A percentile compares a stretch with the other conserved stretches of the same genome.
Conservation (phyloP, 2,888 invertebrate species). For the Platycnemis pennipes region DNA sequence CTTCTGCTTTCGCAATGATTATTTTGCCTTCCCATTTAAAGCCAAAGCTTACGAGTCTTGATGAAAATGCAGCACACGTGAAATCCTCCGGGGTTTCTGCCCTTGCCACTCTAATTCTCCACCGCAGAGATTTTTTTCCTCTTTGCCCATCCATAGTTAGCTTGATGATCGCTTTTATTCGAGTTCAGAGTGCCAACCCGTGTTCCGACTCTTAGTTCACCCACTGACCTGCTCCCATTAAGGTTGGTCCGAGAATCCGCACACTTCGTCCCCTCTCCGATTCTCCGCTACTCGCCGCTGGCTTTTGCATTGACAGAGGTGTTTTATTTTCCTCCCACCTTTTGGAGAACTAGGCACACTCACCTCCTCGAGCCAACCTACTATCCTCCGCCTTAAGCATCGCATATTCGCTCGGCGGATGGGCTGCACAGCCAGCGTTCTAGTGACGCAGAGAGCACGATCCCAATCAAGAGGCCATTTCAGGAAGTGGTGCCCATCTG, state of each 20-base stretch:
- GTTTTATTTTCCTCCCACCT: neutral
- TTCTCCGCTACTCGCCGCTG: neutral
- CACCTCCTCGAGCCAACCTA: neutral
- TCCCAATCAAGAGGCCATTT: neutral
- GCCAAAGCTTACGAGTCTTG: neutral
- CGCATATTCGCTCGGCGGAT: neutral
- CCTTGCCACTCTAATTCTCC: neutral
- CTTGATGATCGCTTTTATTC: slow-evolving; percentile 27
- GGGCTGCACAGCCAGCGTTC: neutral
- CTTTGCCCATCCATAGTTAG: neutral
- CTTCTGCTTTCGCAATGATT: neutral
- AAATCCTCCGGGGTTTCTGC: neutral
- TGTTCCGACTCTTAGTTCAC: neutral
- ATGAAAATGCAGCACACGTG: neutral
- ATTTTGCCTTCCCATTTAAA: neutral
- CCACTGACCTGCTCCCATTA: neutral
- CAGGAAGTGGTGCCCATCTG: neutral
- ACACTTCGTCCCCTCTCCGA: neutral
- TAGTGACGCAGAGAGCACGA: neutral
- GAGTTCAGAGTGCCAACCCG: neutral
- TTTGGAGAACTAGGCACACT: neutral
- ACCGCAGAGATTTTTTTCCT: neutral
- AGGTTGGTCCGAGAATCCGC: neutral
- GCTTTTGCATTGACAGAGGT: neutral
- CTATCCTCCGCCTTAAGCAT: neutral